Evolutionary conservation across 2,797 vertebrate species (phyloP).

Genomic region (Falco berigora): DNA sequence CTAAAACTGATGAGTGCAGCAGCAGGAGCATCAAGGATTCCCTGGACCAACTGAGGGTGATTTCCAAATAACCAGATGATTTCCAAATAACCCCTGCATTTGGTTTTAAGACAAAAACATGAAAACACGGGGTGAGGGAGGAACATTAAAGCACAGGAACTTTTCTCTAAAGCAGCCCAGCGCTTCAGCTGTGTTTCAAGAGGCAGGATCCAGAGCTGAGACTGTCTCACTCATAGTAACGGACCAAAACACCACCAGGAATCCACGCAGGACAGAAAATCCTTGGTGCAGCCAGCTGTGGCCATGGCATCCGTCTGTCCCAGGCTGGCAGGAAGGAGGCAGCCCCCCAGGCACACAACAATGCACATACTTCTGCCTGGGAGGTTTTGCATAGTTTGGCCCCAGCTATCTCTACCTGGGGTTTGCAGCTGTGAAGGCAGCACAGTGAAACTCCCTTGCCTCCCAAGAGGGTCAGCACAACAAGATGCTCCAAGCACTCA

Average conservation of each 20-base stretch:
- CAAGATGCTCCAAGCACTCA: not conserved
- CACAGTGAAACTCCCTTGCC: not conserved
- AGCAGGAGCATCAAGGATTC: not conserved
- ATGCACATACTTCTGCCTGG: not conserved
- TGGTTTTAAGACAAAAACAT: not conserved
- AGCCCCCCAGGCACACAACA: fast-evolving
- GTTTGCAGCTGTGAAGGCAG: not conserved
- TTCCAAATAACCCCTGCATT: not conserved
- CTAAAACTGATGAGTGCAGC: not conserved
- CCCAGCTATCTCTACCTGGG: not conserved
- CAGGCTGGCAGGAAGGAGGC: not conserved
- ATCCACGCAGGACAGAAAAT: not conserved
- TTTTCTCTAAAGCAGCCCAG: not conserved
- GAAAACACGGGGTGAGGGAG: fast-evolving
- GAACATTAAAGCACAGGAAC: not conserved
- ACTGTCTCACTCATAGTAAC: not conserved
- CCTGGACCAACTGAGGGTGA: not conserved
- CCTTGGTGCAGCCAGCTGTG: not conserved
- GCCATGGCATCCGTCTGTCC: fast-evolving
- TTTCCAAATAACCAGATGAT: not conserved
- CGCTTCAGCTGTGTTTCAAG: not conserved
- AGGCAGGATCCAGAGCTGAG: not conserved
- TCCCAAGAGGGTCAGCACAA: not conserved
- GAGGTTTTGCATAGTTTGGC: not conserved
- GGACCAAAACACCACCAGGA: not conserved